Evolutionary conservation across 2,888 invertebrate species (phyloP).

Genomic region (Euclidia mi): DNA sequence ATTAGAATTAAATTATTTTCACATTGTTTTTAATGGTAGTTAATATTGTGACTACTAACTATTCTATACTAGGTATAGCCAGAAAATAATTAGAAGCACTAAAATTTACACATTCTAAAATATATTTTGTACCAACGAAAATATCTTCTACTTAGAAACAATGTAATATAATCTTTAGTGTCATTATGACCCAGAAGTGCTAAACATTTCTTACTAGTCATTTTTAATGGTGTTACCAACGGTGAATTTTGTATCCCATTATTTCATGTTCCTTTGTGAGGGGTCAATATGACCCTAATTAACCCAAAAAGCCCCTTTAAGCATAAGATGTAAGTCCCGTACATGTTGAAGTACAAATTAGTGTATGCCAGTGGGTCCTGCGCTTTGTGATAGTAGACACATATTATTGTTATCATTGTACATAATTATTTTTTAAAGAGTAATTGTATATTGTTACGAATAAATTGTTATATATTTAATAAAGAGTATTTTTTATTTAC

Average conservation of each 20-base stretch:
- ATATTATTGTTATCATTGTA: constrained; percentile 45
- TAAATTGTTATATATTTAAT: constrained; percentile 51
- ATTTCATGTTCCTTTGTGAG: neutral
- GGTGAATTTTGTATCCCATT: neutral
- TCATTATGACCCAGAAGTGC: too few relatives aligned
- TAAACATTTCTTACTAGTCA: too few relatives aligned
- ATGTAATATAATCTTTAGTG: too few relatives aligned
- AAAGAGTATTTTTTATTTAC: constrained; percentile 25
- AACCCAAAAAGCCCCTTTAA: neutral
- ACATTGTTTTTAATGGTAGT: too few relatives aligned
- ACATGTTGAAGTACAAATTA: constrained; percentile 49
- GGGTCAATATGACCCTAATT: constrained; percentile 14
- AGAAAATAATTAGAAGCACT: too few relatives aligned
- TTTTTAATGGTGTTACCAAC: too few relatives aligned
- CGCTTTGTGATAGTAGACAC: constrained; percentile 50
- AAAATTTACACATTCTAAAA: too few relatives aligned
- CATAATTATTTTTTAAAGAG: constrained; percentile 57
- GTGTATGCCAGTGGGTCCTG: constrained; percentile 17
- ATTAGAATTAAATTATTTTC: too few relatives aligned
- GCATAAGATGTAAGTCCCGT: constrained; percentile 25
- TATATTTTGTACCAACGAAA: too few relatives aligned
- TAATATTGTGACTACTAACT: too few relatives aligned
- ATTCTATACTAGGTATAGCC: too few relatives aligned
- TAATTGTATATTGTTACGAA: constrained; percentile 57
- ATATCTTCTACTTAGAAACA: too few relatives aligned